Evolutionary conservation across 2,888 invertebrate genomes (phyloP).

Genomic region (Mystacides longicornis): DNA sequence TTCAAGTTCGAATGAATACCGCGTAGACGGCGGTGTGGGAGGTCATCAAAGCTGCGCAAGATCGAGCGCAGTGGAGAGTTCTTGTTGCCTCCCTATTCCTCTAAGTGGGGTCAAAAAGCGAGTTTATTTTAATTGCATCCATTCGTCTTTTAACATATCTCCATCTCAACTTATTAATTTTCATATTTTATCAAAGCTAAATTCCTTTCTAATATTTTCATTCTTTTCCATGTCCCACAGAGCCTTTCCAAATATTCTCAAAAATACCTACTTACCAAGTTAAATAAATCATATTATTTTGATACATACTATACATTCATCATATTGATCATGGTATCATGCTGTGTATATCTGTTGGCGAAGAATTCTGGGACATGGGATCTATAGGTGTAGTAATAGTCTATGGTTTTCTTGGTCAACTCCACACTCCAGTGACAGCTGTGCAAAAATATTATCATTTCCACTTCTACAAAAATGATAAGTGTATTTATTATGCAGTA

Average conservation of each 20-base stretch:
- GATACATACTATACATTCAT: constrained; percentile 42
- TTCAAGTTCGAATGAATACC: no score
- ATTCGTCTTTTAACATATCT: no score
- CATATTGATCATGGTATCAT: constrained; percentile 37
- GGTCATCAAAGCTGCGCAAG: no score
- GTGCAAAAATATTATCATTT: constrained; percentile 52
- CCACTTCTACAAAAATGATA: constrained; percentile 33
- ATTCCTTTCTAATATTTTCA: not conserved
- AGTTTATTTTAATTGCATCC: no score
- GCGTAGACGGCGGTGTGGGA: no score
- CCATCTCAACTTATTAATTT: not conserved
- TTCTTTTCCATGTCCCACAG: no score
- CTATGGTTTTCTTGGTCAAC: constrained; percentile 52
- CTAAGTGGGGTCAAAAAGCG: no score
- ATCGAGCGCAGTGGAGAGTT: no score
- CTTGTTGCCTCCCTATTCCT: no score
- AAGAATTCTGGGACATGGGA: constrained; percentile 55
- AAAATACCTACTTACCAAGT: not conserved
- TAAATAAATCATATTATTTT: not conserved
- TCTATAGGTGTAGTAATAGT: constrained; percentile 52
- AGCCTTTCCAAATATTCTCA: not conserved
- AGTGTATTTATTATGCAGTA: no score
- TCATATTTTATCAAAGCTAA: not conserved
- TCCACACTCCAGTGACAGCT: constrained; percentile 56
- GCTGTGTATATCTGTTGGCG: constrained; percentile 41